Percentiles rank a stretch among this genome's conserved stretches.
phyloP scores from a whole-genome alignment of 64 coral and sea anemone species.

The Astreopora myriophthalma region DNA sequence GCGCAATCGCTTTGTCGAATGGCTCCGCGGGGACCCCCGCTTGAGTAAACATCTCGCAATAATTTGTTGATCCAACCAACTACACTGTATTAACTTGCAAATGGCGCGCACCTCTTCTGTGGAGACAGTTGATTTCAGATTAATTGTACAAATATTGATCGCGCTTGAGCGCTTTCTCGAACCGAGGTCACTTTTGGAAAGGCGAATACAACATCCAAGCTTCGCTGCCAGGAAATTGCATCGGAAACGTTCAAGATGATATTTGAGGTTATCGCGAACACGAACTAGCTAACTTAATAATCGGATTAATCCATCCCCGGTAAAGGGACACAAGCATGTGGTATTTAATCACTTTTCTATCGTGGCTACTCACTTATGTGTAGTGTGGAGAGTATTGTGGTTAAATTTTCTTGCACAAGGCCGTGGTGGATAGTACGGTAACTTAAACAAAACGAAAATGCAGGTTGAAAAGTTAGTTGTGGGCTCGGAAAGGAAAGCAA shows the following conservation, averaged over 20 bases:
- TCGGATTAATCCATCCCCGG: conserved; percentile 27
- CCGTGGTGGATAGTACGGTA: not conserved
- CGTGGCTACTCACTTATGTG: not conserved
- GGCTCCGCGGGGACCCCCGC: conserved; percentile 68
- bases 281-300: not conserved
- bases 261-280: conserved; percentile 34
- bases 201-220: not conserved
- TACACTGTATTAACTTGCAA: conserved; percentile 80
- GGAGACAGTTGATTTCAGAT: conserved; percentile 73
- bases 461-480: not conserved
- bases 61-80: conserved; percentile 92
- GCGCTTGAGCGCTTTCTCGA: conserved; percentile 30
- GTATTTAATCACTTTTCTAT: conserved; percentile 1
- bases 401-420: not conserved
- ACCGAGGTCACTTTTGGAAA: conserved; percentile 12
- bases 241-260: conserved; percentile 52
- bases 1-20: conserved; percentile 63
- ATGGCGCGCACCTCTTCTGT: conserved; percentile 61
- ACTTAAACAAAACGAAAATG: conserved; percentile 30
- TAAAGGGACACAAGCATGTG: conserved; percentile 20
- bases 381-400: not conserved
- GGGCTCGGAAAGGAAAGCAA: not conserved
- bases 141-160: conserved; percentile 97
- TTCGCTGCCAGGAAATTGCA: conserved; percentile 5
- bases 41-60: conserved; percentile 97